These are phyloP conservation scores for Nowickia ferox DNA, from an alignment of 2,888 invertebrate genomes.

Conservation along the genomic window DNA sequence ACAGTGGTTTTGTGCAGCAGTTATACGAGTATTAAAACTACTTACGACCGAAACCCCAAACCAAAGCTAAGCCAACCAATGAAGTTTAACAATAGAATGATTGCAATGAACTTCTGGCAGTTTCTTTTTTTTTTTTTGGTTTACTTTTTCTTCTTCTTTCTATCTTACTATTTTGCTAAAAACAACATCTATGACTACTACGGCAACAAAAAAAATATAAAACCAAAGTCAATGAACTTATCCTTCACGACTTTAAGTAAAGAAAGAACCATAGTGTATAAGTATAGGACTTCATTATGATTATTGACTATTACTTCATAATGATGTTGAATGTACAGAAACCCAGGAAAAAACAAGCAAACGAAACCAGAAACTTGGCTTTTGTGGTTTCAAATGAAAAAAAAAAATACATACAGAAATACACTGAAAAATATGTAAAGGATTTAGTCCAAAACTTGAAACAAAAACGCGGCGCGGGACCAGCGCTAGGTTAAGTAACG, in stretches of 20 bases:
- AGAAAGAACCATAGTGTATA: conserved; percentile 14
- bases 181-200: conserved; percentile 66
- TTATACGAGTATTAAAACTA: conserved; percentile 24
- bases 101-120: conserved; percentile 70
- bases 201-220: conserved; percentile 43
- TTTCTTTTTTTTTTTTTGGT: conserved; percentile 41
- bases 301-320: conserved; percentile 66
- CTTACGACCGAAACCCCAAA: conserved; percentile 45
- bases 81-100: conserved; percentile 71
- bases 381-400: conserved; percentile 66
- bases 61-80: conserved; percentile 58
- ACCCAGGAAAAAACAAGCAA: conserved; percentile 32
- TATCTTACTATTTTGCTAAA: conserved; percentile 67
- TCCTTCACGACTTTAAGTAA: conserved; percentile 72
- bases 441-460: neutral
- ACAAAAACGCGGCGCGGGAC: no score
- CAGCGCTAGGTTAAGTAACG: no score
- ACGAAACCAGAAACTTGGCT: conserved; percentile 58
- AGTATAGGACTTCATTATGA: conserved; percentile 51
- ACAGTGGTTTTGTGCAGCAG: conserved; percentile 56
- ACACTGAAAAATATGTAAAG: conserved; percentile 34
- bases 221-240: conserved; percentile 74
- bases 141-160: conserved; percentile 51
- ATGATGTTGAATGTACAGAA: conserved; percentile 38
- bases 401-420: conserved; percentile 16